A percentile compares a stretch with the other conserved stretches of the same genome.
These are phyloP conservation scores for Glyptemys insculpta DNA, from an alignment of 2,797 vertebrate genomes.

Conservation along the genomic window DNA sequence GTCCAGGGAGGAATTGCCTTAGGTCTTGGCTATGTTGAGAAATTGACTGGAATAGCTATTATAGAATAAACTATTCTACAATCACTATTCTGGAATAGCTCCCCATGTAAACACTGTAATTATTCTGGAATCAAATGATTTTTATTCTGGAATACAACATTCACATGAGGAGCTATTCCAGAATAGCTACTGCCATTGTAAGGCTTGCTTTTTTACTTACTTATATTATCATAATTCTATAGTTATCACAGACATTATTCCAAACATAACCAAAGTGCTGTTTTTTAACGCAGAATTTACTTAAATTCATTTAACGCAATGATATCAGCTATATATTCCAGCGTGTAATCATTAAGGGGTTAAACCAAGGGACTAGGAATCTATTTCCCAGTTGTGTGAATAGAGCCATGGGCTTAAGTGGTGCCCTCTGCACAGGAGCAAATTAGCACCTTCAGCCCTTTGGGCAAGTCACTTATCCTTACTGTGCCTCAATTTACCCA, in stretches of 20 bases:
- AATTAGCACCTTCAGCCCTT: neutral
- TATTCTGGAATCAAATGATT: neutral
- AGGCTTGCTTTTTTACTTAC: neutral
- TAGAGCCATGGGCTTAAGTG: neutral
- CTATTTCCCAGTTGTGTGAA: neutral
- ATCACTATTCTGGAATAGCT: neutral
- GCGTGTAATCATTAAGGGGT: neutral
- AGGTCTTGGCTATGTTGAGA: neutral
- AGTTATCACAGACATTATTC: neutral
- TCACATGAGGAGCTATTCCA: neutral
- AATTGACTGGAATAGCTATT: neutral
- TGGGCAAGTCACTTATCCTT: neutral
- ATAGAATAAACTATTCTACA: neutral
- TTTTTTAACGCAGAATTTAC: neutral
- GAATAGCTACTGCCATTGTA: neutral
- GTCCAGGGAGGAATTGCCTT: neutral
- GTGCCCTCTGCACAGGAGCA: neutral
- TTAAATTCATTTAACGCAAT: neutral
- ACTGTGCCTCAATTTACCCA: accelerated
- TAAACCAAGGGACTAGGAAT: neutral
- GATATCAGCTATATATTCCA: neutral
- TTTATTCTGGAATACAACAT: neutral
- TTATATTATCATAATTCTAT: neutral
- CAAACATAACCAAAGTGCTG: neutral
- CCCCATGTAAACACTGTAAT: neutral